These are phyloP conservation scores for Hydropsyche betteni DNA, from an alignment of 2,888 invertebrate species.

Conservation along the genomic window DNA sequence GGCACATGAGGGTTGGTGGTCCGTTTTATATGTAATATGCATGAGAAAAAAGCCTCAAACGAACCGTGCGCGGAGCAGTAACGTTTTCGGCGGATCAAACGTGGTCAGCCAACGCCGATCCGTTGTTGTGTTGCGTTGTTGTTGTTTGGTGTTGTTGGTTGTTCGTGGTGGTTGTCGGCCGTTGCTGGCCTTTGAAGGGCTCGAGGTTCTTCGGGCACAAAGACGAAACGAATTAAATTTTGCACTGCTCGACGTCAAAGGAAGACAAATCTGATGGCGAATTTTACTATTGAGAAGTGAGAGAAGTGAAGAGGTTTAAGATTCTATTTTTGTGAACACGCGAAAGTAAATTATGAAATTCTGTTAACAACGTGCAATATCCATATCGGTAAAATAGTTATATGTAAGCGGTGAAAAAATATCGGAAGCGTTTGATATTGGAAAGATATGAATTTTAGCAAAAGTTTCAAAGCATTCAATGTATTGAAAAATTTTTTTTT, in stretches of 20 bases:
- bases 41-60: slow-evolving; percentile 40
- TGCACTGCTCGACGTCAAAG: slow-evolving; percentile 32
- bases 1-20: too few relatives aligned
- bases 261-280: background rate
- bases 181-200: background rate
- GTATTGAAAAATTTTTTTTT: too few relatives aligned
- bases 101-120: slow-evolving; percentile 31
- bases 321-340: too few relatives aligned
- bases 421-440: too few relatives aligned
- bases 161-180: slow-evolving; percentile 6
- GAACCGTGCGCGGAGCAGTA: slow-evolving; percentile 10
- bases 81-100: slow-evolving; percentile 37
- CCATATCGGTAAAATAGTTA: too few relatives aligned
- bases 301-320: too few relatives aligned
- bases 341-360: too few relatives aligned
- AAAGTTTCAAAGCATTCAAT: too few relatives aligned
- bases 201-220: slow-evolving; percentile 4
- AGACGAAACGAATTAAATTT: slow-evolving; percentile 36
- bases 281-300: background rate
- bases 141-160: background rate
- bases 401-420: too few relatives aligned
- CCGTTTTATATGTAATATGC: slow-evolving; percentile 44
- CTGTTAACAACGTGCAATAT: too few relatives aligned
- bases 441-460: too few relatives aligned
- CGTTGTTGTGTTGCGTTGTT: slow-evolving; percentile 35